A percentile compares a stretch with the other conserved stretches of the same genome.
Evolutionary conservation across 2,888 invertebrate genomes (phyloP).

Genomic region (Agelastica alni): DNA sequence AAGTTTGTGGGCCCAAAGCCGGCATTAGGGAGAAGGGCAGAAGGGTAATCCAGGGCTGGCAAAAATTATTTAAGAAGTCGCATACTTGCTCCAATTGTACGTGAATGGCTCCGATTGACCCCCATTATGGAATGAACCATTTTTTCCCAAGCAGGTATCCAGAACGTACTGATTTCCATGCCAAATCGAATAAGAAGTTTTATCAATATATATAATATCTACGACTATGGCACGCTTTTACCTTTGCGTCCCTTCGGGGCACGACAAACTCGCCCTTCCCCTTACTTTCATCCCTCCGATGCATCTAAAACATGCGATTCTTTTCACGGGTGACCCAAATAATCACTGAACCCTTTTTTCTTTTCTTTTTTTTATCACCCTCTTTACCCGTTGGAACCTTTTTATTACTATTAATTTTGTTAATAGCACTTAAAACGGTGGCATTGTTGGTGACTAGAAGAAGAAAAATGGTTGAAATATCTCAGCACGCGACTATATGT

Average conservation of each 20-base stretch:
- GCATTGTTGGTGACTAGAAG: constrained; percentile 27
- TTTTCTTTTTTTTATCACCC: not conserved
- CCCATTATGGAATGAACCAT: too few relatives aligned
- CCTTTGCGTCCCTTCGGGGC: constrained; percentile 9
- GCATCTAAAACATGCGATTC: constrained; percentile 24
- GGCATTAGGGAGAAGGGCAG: too few relatives aligned
- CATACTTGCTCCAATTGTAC: too few relatives aligned
- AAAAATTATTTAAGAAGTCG: too few relatives aligned
- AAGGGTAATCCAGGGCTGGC: too few relatives aligned
- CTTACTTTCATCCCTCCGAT: constrained; percentile 31
- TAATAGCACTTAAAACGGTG: constrained; percentile 38
- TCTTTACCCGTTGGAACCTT: constrained; percentile 13
- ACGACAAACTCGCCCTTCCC: constrained; percentile 29
- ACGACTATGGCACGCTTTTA: constrained; percentile 12
- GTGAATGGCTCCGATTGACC: too few relatives aligned
- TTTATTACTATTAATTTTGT: constrained; percentile 41
- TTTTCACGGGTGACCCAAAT: constrained; percentile 22
- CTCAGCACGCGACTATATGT: constrained; percentile 15
- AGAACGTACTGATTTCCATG: too few relatives aligned
- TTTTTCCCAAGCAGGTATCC: too few relatives aligned
- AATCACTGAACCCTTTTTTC: constrained; percentile 17
- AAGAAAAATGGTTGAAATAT: constrained; percentile 23
- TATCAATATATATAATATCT: too few relatives aligned
- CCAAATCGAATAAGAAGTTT: too few relatives aligned
- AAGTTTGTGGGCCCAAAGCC: too few relatives aligned